A percentile compares a stretch with the other conserved stretches of the same genome.
phyloP scores from a whole-genome alignment of 2,888 invertebrate genomes.

The Xanthorhoe spadicearia region DNA sequence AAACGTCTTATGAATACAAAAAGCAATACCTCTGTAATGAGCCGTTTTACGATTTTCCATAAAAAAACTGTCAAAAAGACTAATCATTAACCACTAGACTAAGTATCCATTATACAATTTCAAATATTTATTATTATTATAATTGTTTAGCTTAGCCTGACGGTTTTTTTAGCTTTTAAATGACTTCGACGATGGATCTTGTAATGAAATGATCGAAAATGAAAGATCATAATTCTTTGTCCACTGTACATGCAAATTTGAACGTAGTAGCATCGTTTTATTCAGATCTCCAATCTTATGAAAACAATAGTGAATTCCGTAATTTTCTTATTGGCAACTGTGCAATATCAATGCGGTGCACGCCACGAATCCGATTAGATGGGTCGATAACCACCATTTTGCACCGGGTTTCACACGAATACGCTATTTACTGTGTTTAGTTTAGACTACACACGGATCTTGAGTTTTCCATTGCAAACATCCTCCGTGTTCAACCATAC shows the following conservation, averaged over 20 bases:
- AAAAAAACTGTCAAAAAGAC: too few species aligned
- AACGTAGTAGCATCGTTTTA: conserved; percentile 28
- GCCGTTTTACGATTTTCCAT: too few species aligned
- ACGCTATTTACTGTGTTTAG: conserved; percentile 51
- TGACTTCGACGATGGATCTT: too few species aligned
- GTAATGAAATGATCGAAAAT: too few species aligned
- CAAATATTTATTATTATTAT: too few species aligned
- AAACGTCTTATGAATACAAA: too few species aligned
- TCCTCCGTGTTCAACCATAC: too few species aligned
- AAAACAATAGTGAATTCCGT: conserved; percentile 62
- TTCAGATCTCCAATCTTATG: conserved; percentile 53
- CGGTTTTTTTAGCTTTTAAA: too few species aligned
- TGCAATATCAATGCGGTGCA: conserved; percentile 65
- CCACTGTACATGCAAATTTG: conserved; percentile 2
- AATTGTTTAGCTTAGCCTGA: too few species aligned
- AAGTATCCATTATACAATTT: too few species aligned
- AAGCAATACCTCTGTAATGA: too few species aligned
- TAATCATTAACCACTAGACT: too few species aligned
- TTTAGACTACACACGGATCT: conserved; percentile 32
- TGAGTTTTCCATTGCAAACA: neutral
- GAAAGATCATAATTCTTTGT: neutral
- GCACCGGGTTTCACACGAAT: conserved; percentile 61
- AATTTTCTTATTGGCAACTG: conserved; percentile 63
- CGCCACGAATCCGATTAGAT: conserved; percentile 65
- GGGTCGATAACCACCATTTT: conserved; percentile 51